phyloP scores from a whole-genome alignment of 2,797 vertebrate species.

The Vireo griseus region DNA sequence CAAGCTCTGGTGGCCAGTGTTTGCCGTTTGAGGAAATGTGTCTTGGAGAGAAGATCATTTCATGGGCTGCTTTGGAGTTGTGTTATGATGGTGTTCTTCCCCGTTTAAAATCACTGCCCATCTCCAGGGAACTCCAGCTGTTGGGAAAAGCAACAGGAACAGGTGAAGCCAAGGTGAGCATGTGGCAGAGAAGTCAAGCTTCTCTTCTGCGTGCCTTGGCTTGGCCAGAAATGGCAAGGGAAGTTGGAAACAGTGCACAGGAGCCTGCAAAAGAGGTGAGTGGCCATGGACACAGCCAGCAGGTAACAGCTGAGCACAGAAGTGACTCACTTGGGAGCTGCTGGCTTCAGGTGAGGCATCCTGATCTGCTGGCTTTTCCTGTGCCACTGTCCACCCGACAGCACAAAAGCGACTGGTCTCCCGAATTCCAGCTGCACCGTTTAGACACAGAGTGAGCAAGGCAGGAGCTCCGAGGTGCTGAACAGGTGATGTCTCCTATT shows the following conservation, averaged over 20 bases:
- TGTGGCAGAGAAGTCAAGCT: background rate
- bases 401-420: rapidly evolving
- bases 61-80: background rate
- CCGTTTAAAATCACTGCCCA: background rate
- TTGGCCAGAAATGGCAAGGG: background rate
- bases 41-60: background rate
- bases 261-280: background rate
- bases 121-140: background rate
- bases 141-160: background rate
- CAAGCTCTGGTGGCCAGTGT: background rate
- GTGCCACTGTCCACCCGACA: background rate
- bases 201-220: rapidly evolving
- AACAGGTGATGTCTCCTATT: rapidly evolving
- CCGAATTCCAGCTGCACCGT: rapidly evolving
- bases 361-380: background rate
- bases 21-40: background rate
- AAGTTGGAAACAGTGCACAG: background rate
- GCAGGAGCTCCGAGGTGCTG: background rate
- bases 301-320: background rate
- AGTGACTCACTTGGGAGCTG: background rate
- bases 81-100: background rate
- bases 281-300: background rate
- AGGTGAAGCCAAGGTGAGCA: background rate
- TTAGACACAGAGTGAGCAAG: background rate
- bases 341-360: background rate